Evolutionary conservation across 2,888 invertebrate species (phyloP).

Genomic region (Mellilla xanthometata): DNA sequence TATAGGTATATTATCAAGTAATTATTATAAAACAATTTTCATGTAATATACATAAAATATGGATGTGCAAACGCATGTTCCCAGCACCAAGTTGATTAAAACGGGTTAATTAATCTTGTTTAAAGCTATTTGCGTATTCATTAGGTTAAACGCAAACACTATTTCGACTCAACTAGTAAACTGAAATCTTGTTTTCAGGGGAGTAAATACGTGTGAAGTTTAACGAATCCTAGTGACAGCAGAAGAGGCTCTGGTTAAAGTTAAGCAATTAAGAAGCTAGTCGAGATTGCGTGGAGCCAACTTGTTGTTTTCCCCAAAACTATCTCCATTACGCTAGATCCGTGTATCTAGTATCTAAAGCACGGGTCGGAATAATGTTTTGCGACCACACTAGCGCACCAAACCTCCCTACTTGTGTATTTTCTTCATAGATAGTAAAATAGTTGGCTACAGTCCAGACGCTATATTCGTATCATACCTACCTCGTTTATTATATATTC

Average conservation of each 20-base stretch:
- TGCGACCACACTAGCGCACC: conserved; percentile 39
- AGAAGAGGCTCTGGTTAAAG: conserved; percentile 65
- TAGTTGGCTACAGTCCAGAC: conserved; percentile 65
- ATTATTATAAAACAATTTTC: too few relatives aligned
- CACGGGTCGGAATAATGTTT: conserved; percentile 49
- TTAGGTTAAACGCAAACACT: conserved; percentile 12
- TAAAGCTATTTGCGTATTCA: conserved; percentile 16
- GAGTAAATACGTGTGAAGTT: conserved; percentile 60
- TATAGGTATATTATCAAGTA: too few relatives aligned
- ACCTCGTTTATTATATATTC: neutral
- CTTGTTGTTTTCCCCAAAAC: conserved; percentile 77
- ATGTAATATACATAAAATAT: too few relatives aligned
- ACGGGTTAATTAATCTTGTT: neutral
- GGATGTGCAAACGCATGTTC: too few relatives aligned
- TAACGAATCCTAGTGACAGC: conserved; percentile 62
- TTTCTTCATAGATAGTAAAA: conserved; percentile 52
- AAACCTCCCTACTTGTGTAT: conserved; percentile 34
- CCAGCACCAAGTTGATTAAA: too few relatives aligned
- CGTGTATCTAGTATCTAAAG: conserved; percentile 54
- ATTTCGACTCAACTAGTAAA: conserved; percentile 15
- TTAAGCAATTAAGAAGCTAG: conserved; percentile 77
- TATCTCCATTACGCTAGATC: conserved; percentile 73
- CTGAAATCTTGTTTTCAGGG: conserved; percentile 42
- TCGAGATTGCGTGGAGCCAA: conserved; percentile 69
- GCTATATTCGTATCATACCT: conserved; percentile 31